Base-by-base conservation (phyloP, 2,113 vertebrate genomes). In the Puntigrus tetrazona region DNA sequence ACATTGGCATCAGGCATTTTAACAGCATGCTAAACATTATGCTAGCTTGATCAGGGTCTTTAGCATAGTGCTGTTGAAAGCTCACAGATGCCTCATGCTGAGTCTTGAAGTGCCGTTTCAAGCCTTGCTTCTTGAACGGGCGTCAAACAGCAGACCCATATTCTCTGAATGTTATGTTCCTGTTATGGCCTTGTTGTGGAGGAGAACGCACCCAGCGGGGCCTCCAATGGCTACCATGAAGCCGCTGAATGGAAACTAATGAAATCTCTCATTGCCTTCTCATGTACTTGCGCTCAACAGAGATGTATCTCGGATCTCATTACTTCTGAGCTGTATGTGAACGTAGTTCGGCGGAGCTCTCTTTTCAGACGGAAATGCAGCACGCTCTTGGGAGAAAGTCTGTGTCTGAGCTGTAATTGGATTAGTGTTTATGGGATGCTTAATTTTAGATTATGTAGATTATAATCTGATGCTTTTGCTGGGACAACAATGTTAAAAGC, bases 401-500 rank as follows among this genome's bases (percentile, higher is more conserved):
- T 18, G 77, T 29, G 41, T 81, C 78, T 81, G 87, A 81, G 83
- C 87, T 85, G 81, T 92, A 92, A 93, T 91, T 92, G 91, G 91
- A 91, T 93, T 93, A 91, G n/a, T 76, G 76, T 87, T 88, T 88
- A 86, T 88, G 82, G 85, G 74, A 81, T 85, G 90, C 86, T 93
- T 92, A 89, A 89, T 84, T 92, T 92, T 88, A 92, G 93, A 92
- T 94, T 92, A 93, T 83, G 87, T 81, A 89, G 90, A 92, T 92
- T 91, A 89, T 74, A 82, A 88, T 88, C 61, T 76, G 83, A 89
- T 83, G 57, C 72, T 88, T 90, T 85, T 87, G 85, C 90, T 89
- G 87, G 89, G 88, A 70, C 89, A 86, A 84, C 43, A 14, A 31
- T 82, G 84, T 76, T 92, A 88, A 87, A 89, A 93, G 89, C 87